Conservation (phyloP, 2,113 vertebrate species). For the Bos taurus region DNA sequence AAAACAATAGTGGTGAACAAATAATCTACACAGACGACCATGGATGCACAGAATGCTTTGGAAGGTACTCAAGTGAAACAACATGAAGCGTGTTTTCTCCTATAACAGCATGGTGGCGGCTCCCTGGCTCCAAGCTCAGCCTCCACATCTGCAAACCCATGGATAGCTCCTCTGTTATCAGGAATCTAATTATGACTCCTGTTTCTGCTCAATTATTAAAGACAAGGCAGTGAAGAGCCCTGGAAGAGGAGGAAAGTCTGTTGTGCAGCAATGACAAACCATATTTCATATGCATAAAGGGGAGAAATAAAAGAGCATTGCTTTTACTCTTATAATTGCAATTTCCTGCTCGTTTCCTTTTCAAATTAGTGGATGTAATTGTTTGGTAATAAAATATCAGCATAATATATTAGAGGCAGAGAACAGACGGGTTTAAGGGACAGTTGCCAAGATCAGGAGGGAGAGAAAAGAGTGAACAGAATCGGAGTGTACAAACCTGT, state of each 20-base stretch:
- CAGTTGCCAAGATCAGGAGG: conserved; percentile 70
- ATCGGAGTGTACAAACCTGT: conserved; percentile 23
- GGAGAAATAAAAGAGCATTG: conserved; percentile 74
- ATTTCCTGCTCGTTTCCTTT: conserved; percentile 78
- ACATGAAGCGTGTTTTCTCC: conserved; percentile 15
- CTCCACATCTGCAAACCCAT: conserved; percentile 39
- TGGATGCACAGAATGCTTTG: conserved; percentile 5
- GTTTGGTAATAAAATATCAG: conserved; percentile 79
- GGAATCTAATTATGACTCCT: conserved; percentile 66
- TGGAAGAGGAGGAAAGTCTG: conserved; percentile 62
- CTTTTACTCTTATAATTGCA: conserved; percentile 77
- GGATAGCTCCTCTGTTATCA: conserved; percentile 60
- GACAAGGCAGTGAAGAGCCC: conserved; percentile 68
- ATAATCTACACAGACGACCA: conserved; percentile 4
- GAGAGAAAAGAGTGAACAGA: conserved; percentile 48
- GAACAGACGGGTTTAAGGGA: conserved; percentile 74
- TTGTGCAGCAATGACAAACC: conserved; percentile 66
- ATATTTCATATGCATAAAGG: conserved; percentile 73
- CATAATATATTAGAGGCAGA: conserved; percentile 76
- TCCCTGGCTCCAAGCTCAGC: conserved; percentile 44
- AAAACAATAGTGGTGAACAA: conserved; percentile 12
- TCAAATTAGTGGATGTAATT: conserved; percentile 78
- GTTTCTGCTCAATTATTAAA: conserved; percentile 73
- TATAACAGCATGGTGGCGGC: background rate
- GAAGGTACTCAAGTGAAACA: conserved; percentile 25